A percentile compares a stretch with the other conserved stretches of the same genome.
Conservation (phyloP, 2,113 vertebrate species). For the Clinocottus analis region DNA sequence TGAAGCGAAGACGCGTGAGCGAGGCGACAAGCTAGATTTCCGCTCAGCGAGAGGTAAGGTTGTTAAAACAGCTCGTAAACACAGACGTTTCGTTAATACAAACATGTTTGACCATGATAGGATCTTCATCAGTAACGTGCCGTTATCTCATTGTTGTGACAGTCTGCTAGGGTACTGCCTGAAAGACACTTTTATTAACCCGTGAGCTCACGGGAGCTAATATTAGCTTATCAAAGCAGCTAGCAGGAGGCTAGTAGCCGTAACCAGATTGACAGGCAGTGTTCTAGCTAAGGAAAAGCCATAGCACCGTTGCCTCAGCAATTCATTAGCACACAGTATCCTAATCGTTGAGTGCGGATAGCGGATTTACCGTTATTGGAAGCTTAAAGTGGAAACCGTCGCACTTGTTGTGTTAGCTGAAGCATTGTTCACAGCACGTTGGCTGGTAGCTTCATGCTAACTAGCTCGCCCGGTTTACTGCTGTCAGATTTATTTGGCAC, state of each 20-base stretch:
- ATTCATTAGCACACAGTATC: rapidly evolving
- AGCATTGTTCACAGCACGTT: slow-evolving; percentile 63
- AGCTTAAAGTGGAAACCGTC: neutral
- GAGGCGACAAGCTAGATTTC: slow-evolving; percentile 52
- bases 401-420: neutral
- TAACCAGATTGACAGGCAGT: neutral
- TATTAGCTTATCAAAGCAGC: slow-evolving; percentile 52
- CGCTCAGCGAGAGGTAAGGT: slow-evolving; percentile 62
- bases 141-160: neutral
- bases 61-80: neutral
- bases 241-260: slow-evolving; percentile 13
- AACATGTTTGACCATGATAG: neutral
- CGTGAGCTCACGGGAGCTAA: slow-evolving; percentile 49
- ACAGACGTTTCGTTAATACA: neutral
- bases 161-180: neutral
- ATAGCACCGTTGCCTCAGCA: rapidly evolving
- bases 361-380: too few relatives aligned
- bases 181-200: slow-evolving; percentile 15
- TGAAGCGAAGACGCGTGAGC: slow-evolving; percentile 65
- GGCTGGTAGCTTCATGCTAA: slow-evolving; percentile 33
- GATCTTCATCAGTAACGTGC: rapidly evolving
- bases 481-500: slow-evolving; percentile 54
- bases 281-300: neutral
- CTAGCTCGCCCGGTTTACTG: slow-evolving; percentile 37
- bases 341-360: rapidly evolving